These are phyloP conservation scores for Crambe crambe DNA, from an alignment of 37 sponge, comb jelly and placozoan species.

Conservation along the genomic window DNA sequence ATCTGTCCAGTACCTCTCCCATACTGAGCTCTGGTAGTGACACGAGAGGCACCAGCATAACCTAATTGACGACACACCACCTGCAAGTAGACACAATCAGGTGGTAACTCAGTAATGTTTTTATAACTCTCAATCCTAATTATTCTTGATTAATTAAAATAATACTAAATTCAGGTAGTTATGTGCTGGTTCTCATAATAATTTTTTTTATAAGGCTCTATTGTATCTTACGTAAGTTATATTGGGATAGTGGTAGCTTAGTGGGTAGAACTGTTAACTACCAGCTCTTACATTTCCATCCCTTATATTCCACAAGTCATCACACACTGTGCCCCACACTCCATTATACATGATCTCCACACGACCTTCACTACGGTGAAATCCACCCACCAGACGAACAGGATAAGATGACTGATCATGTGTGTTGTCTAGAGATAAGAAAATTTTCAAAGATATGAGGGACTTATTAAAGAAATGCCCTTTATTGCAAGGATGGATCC, in stretches of 20 bases:
- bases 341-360: slow-evolving; percentile 12
- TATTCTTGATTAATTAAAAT: too few species aligned
- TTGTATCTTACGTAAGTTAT: too few species aligned
- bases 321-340: slow-evolving; percentile 12
- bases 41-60: slow-evolving; percentile 26
- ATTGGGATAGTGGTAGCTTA: too few species aligned
- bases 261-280: too few species aligned
- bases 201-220: too few species aligned
- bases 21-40: slow-evolving; percentile 25
- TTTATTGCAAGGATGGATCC: too few species aligned
- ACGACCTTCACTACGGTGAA: neutral
- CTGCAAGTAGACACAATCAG: slow-evolving; percentile 3
- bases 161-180: neutral
- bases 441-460: neutral
- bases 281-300: slow-evolving; percentile 26
- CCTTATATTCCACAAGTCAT: neutral
- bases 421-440: neutral
- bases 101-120: neutral
- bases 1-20: slow-evolving; percentile 54
- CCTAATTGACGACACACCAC: slow-evolving; percentile 70
- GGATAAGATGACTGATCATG: neutral
- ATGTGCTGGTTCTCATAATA: too few species aligned
- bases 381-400: slow-evolving; percentile 6
- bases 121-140: neutral
- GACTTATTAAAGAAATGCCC: neutral